phyloP scores from a whole-genome alignment of 2,797 vertebrate genomes.

The Podarcis lilfordi region DNA sequence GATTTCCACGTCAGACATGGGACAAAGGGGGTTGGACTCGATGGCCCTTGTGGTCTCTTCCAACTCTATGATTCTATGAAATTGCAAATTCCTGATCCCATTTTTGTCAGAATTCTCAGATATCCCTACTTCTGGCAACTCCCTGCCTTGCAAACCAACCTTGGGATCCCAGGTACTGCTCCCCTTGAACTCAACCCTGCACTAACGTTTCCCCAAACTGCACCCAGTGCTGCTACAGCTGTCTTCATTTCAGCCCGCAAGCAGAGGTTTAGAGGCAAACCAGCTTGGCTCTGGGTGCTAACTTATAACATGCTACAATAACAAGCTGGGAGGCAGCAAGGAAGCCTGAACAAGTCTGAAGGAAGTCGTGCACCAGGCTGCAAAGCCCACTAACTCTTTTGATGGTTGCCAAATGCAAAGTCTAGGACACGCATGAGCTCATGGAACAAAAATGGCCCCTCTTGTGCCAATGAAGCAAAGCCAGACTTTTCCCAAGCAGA shows the following conservation, averaged over 20 bases:
- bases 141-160: neutral
- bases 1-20: no score
- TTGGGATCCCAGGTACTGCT: neutral
- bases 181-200: neutral
- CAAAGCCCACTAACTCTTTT: neutral
- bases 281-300: neutral
- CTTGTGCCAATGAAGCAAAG: slow-evolving; percentile 50
- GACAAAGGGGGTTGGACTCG: no score
- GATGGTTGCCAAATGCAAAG: neutral
- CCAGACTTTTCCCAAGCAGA: slow-evolving; percentile 37
- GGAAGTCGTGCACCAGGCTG: neutral
- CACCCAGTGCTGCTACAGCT: neutral
- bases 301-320: fast-evolving
- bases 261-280: neutral
- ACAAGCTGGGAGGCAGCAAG: neutral
- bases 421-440: slow-evolving; percentile 60
- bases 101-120: no score
- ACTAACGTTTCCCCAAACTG: no score
- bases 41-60: no score
- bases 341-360: fast-evolving
- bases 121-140: no score
- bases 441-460: slow-evolving; percentile 66
- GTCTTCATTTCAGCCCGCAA: neutral
- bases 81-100: no score
- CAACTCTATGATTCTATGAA: no score